Percentiles rank a stretch among this genome's conserved stretches.
phyloP scores from a whole-genome alignment of 2,113 vertebrate species.

The Syngnathus floridae region DNA sequence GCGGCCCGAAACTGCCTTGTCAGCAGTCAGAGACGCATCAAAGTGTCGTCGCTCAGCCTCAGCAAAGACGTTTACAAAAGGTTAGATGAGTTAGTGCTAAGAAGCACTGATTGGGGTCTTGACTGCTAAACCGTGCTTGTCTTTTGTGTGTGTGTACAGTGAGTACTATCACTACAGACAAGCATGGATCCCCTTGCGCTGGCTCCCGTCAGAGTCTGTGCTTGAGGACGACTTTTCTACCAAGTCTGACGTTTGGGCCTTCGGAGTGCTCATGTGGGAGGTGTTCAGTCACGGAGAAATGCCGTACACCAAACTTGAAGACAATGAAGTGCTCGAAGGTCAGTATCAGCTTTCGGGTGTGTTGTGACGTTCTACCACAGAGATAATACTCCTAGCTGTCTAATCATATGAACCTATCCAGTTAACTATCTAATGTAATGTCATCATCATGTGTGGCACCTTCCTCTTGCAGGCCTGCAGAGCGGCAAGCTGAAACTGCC shows the following conservation, averaged over 20 bases:
- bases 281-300: slow-evolving; percentile 90
- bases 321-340: slow-evolving; percentile 92
- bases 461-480: slow-evolving; percentile 74
- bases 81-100: slow-evolving; percentile 52
- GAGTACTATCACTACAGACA: slow-evolving; percentile 97
- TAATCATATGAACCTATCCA: too few relatives aligned
- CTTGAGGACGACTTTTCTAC: slow-evolving; percentile 93
- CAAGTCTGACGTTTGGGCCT: slow-evolving; percentile 94
- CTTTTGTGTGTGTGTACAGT: slow-evolving; percentile 50
- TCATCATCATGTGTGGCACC: background rate
- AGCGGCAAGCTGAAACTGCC: slow-evolving; percentile 78
- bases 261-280: slow-evolving; percentile 97
- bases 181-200: slow-evolving; percentile 91
- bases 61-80: slow-evolving; percentile 98
- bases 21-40: slow-evolving; percentile 86
- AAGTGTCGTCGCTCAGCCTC: slow-evolving; percentile 87
- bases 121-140: slow-evolving; percentile 3
- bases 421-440: background rate
- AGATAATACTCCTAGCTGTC: background rate
- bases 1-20: slow-evolving; percentile 92
- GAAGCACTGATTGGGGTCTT: background rate
- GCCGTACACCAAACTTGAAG: slow-evolving; percentile 78
- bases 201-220: slow-evolving; percentile 89
- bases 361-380: background rate
- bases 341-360: slow-evolving; percentile 13